A percentile compares a stretch with the other conserved stretches of the same genome.
Evolutionary conservation across 2,888 invertebrate species (phyloP).

Genomic region (Elgonia sp.): DNA sequence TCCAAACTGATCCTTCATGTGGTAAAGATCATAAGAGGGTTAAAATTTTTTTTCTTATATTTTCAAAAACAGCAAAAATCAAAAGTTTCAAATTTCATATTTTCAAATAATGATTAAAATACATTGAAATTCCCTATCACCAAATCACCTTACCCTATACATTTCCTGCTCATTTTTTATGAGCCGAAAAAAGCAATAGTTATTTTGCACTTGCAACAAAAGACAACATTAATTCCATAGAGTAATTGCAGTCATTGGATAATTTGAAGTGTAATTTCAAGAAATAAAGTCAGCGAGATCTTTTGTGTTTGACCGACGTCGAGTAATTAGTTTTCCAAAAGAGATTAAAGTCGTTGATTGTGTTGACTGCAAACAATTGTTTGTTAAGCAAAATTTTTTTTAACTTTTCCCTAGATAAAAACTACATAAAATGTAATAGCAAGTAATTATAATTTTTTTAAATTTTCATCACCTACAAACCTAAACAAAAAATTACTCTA

Average conservation of each 20-base stretch:
- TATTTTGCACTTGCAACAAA: neutral
- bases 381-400: neutral
- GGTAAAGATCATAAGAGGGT: too few relatives aligned
- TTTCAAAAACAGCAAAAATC: too few relatives aligned
- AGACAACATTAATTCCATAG: neutral
- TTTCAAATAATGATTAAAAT: too few relatives aligned
- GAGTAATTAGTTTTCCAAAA: constrained; percentile 13
- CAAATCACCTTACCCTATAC: too few relatives aligned
- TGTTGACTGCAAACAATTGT: neutral
- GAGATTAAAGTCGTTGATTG: constrained; percentile 4
- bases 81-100: too few relatives aligned
- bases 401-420: neutral
- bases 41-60: too few relatives aligned
- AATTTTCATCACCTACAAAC: neutral
- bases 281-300: neutral
- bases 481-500: too few relatives aligned
- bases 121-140: too few relatives aligned
- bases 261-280: neutral
- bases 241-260: neutral
- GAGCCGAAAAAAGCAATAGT: neutral
- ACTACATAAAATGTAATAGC: neutral
- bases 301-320: neutral
- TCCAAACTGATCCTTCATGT: too few relatives aligned
- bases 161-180: neutral
- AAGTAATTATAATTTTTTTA: neutral